These are phyloP conservation scores for Hesperia comma DNA, from an alignment of 2,888 invertebrate species.

Conservation along the genomic window DNA sequence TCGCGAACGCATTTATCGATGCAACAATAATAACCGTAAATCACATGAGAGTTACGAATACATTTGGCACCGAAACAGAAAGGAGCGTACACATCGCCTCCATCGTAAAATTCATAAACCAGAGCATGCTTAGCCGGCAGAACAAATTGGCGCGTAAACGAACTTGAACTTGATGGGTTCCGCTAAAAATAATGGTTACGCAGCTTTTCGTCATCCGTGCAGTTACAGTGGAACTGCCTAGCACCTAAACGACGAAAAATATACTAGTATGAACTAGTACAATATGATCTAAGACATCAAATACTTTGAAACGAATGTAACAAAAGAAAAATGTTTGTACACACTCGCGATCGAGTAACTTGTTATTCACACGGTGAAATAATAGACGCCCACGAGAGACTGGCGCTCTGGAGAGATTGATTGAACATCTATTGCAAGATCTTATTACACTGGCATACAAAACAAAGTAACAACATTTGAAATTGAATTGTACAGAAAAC, in stretches of 20 bases:
- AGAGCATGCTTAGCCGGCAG: conserved; percentile 36
- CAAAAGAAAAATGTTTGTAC: neutral
- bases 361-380: conserved; percentile 31
- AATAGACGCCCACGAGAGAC: conserved; percentile 31
- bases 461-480: conserved; percentile 14
- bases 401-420: conserved; percentile 22
- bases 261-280: neutral
- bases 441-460: conserved; percentile 25
- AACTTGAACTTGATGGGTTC: conserved; percentile 71
- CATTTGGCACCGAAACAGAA: conserved; percentile 39
- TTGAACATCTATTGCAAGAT: conserved; percentile 30
- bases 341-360: conserved; percentile 7
- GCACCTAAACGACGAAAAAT: conserved; percentile 3
- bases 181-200: conserved; percentile 61
- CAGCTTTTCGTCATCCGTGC: conserved; percentile 23
- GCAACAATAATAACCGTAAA: conserved; percentile 34
- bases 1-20: conserved; percentile 10
- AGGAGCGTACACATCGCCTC: conserved; percentile 25
- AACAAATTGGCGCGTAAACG: conserved; percentile 52
- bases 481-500: conserved; percentile 1
- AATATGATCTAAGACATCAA: conserved; percentile 1
- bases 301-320: conserved; percentile 4
- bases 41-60: conserved; percentile 35
- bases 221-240: conserved; percentile 12
- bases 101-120: conserved; percentile 37